These are phyloP conservation scores for Megalopta genalis DNA, from an alignment of 1,140 invertebrate genomes.

Conservation along the genomic window DNA sequence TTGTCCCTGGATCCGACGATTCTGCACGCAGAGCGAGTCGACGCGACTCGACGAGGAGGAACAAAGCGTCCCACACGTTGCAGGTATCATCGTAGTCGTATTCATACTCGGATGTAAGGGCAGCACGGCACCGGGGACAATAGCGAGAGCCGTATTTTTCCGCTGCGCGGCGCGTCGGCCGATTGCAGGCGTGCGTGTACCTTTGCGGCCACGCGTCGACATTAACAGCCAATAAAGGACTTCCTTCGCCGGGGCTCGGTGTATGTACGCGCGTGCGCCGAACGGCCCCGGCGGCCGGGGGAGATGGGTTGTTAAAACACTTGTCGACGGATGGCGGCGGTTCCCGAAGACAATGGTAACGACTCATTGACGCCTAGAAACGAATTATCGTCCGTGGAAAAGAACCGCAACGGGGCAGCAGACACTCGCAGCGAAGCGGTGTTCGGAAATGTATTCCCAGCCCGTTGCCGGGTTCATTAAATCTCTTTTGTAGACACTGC, in stretches of 20 bases:
- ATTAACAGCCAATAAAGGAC: constrained; percentile 34
- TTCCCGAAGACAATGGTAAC: neutral
- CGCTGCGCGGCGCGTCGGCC: neutral
- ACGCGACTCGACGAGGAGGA: constrained; percentile 41
- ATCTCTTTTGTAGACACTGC: too few relatives aligned
- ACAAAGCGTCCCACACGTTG: constrained; percentile 69
- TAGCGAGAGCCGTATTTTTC: constrained; percentile 28
- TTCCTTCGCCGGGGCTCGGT: constrained; percentile 6
- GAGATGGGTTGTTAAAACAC: constrained; percentile 22
- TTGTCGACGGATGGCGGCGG: neutral
- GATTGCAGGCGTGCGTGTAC: neutral
- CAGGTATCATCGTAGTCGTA: constrained; percentile 67
- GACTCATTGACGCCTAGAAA: neutral
- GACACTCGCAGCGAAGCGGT: too few relatives aligned
- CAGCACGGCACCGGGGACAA: constrained; percentile 35
- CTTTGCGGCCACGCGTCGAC: constrained; percentile 31
- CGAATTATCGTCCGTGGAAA: neutral
- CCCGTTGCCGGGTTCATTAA: too few relatives aligned
- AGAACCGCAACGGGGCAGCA: too few relatives aligned
- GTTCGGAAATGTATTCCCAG: neutral
- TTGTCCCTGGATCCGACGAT: constrained; percentile 16
- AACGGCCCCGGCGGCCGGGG: neutral
- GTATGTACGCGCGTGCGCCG: neutral
- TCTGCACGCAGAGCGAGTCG: constrained; percentile 3
- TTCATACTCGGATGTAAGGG: constrained; percentile 61